Conservation (phyloP, 2,888 invertebrate species). For the Torymus tubicola region DNA sequence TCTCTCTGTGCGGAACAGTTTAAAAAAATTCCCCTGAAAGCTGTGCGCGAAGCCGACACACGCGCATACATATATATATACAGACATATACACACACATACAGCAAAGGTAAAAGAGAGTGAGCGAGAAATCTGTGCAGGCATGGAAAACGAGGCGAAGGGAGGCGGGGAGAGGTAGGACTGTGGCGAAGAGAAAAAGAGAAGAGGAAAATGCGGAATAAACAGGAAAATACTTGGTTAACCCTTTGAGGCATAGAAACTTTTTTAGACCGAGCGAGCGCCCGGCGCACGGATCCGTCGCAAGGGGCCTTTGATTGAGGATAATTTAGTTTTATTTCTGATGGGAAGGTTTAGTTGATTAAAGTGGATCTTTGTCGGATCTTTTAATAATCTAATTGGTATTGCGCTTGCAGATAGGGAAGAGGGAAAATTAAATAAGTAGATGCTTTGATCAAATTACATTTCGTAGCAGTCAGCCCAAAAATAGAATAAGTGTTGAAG, state of each 20-base stretch:
- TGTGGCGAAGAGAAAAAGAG: slow-evolving; percentile 1
- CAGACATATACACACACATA: not conserved
- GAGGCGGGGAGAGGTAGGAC: not conserved
- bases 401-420: not conserved
- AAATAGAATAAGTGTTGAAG: too few species aligned
- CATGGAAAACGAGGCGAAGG: not conserved
- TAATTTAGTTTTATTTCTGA: not conserved
- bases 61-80: not conserved
- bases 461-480: too few species aligned
- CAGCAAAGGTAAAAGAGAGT: slow-evolving; percentile 1
- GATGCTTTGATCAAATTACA: too few species aligned
- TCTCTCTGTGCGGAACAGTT: slow-evolving; percentile 69
- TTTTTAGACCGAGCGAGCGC: not conserved
- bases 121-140: slow-evolving; percentile 5
- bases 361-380: not conserved
- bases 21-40: slow-evolving; percentile 65
- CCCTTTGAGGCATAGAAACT: slow-evolving; percentile 15
- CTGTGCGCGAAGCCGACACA: slow-evolving; percentile 9
- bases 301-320: not conserved
- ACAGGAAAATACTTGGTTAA: slow-evolving; percentile 30
- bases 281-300: too few species aligned
- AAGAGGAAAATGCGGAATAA: slow-evolving; percentile 11
- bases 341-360: not conserved
- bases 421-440: not conserved
- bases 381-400: not conserved